These are phyloP conservation scores for Camarhynchus parvulus DNA, from an alignment of 2,113 vertebrate species.

Conservation along the genomic window DNA sequence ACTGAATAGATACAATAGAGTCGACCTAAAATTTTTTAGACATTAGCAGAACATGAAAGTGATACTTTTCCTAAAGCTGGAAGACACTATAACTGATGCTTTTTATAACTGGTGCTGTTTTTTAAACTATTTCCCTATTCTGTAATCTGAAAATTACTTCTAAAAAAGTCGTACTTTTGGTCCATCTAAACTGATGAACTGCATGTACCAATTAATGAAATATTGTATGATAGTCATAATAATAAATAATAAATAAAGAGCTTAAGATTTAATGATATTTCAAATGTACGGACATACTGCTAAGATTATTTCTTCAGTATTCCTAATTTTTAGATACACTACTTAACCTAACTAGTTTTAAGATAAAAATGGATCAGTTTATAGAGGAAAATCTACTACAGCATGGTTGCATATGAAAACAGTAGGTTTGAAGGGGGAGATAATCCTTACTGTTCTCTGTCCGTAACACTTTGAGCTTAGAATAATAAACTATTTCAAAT, in stretches of 20 bases:
- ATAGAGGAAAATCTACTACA: background rate
- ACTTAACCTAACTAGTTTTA: background rate
- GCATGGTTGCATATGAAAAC: background rate
- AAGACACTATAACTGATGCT: conserved; percentile 47
- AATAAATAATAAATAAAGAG: background rate
- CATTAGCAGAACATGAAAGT: conserved; percentile 24
- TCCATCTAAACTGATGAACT: conserved; percentile 50
- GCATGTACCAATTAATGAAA: background rate
- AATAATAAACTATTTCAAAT: background rate
- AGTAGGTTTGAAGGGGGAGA: background rate
- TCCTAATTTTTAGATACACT: background rate
- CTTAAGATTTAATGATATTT: background rate
- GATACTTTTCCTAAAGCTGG: conserved; percentile 49
- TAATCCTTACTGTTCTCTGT: background rate
- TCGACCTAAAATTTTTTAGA: conserved; percentile 35
- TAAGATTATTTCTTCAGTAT: background rate
- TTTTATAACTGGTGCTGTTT: background rate
- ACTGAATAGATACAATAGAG: conserved; percentile 2
- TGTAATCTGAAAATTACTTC: conserved; percentile 35
- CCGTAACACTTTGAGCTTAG: background rate
- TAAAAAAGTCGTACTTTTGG: background rate
- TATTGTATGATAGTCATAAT: background rate
- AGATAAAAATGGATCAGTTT: background rate
- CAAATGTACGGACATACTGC: background rate
- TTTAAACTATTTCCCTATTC: background rate